These are phyloP conservation scores for Bolborhynchus lineola DNA, from an alignment of 2,113 vertebrate species.

Conservation along the genomic window DNA sequence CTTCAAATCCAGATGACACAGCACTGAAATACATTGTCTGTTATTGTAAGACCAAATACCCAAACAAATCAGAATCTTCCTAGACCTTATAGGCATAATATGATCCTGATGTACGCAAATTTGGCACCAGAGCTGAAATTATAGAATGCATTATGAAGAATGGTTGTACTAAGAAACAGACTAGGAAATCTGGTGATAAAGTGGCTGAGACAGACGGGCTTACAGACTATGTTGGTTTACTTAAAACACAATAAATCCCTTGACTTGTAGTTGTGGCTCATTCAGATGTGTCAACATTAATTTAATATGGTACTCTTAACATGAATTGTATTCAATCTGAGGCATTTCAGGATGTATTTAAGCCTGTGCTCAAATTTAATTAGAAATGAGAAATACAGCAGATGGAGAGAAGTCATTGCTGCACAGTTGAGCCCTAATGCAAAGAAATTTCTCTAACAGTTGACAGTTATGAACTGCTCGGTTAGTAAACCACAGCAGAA, in stretches of 20 bases:
- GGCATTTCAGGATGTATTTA: constrained; percentile 40
- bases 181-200: not conserved
- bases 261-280: constrained; percentile 1
- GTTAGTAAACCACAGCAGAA: constrained; percentile 25
- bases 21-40: not conserved
- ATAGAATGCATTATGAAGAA: not conserved
- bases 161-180: not conserved
- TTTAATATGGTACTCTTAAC: constrained; percentile 33
- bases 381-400: constrained; percentile 32
- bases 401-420: constrained; percentile 24
- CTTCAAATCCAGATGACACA: not conserved
- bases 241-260: constrained; percentile 1
- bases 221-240: not conserved
- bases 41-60: not conserved
- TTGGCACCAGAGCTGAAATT: not conserved
- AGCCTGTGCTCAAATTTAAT: constrained; percentile 40
- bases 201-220: not conserved
- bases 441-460: constrained; percentile 31
- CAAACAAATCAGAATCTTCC: not conserved
- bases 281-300: constrained; percentile 21
- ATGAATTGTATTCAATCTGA: constrained; percentile 20
- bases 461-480: constrained; percentile 30
- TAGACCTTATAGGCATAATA: not conserved
- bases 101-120: not conserved
- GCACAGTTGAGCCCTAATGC: constrained; percentile 24